Evolutionary conservation across 2,113 vertebrate species (phyloP), one percentile per base, ranked within the genome.

Genomic region (Corynorhinus townsendii): DNA sequence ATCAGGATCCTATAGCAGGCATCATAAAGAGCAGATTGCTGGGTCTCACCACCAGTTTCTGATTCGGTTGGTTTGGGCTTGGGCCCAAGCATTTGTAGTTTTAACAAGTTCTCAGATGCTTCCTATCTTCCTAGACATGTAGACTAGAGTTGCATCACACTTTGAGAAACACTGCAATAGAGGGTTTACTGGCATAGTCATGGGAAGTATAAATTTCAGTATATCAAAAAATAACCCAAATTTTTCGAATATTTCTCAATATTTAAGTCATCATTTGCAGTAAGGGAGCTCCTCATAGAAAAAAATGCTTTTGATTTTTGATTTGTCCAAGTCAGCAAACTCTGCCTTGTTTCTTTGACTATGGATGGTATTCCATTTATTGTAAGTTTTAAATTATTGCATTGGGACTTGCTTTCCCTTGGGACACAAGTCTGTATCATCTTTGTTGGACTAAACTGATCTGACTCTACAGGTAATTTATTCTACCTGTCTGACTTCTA

Each of bases 301-400:
- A 92, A 68, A 62, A 72, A 85, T 52, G 6, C 28, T 71, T 90
- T 84, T 62, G 43, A 52, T 62, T 80, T 93, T 86, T 86, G 26
- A 73, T 69, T 91, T 26, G 54, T 66, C 4, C 9, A 92, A 85
- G 35, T 24, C 43, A 33, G 26, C 40, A 87, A 35, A 69, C 35
- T 90, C 11, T 77, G 76, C 15, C 15, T 54, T 83, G 12, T 26
- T 43, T 45, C 49, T 77, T 26, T 52, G 33, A 30, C 24, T 45
- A 6, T 73, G 16, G 86, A 47, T 62, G 54, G 19, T 19, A 47
- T 90, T 76, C 49, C 17, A 40, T 45, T 69, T 93, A n/a, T 62
- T 62, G 7, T 2, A 43, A 26, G 22, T 59, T 47, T 40, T 76
- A 43, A 66, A n/a, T 49, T 33, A 38, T 49, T 43, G 4, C 28